These are phyloP conservation scores for Phataginus tricuspis DNA, from an alignment of 2,797 vertebrate species.

Conservation along the genomic window DNA sequence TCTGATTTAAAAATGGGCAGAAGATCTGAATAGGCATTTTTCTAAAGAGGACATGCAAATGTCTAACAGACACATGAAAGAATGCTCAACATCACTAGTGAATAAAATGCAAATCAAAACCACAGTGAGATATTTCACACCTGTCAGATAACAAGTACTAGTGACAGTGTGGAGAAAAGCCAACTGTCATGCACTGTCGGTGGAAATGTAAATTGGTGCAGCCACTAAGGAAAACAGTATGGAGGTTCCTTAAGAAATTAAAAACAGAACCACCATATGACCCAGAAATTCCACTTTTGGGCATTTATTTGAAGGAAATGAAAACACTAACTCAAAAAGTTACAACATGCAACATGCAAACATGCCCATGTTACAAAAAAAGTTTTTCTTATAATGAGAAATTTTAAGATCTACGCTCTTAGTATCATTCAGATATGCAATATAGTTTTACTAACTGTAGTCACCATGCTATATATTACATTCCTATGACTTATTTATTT, in stretches of 20 bases:
- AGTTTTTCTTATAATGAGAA: neutral
- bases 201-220: neutral
- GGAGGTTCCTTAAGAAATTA: neutral
- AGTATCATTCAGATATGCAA: neutral
- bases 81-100: neutral
- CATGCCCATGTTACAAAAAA: no score
- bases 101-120: neutral
- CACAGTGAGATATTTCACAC: neutral
- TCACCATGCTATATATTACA: neutral
- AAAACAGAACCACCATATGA: neutral
- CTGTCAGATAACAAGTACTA: neutral
- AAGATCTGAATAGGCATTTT: neutral
- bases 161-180: neutral
- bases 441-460: neutral
- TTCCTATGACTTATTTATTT: neutral
- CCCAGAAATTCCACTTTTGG: neutral
- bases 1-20: neutral
- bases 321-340: neutral
- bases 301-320: neutral
- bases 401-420: neutral
- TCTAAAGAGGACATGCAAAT: neutral
- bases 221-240: neutral
- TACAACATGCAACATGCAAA: no score
- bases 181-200: neutral
- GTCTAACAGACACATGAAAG: neutral